Evolutionary conservation across 2,797 vertebrate genomes (phyloP).

Genomic region (Tinamus major): DNA sequence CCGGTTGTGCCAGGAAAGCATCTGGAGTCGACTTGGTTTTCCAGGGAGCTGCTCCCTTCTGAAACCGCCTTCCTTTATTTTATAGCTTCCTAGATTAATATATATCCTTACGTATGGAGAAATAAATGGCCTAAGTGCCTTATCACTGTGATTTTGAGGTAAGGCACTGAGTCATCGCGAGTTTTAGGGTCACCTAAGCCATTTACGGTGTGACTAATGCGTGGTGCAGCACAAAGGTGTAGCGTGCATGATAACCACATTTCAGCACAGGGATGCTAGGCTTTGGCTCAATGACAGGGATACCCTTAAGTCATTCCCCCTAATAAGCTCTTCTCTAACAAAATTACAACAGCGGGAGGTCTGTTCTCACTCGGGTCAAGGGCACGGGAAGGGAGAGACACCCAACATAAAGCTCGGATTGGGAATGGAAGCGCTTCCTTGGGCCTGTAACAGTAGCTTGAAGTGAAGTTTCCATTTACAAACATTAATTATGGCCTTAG

Average conservation of each 20-base stretch:
- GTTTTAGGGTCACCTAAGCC: rapidly evolving
- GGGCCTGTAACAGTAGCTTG: background rate
- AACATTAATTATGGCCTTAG: background rate
- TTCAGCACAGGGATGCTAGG: background rate
- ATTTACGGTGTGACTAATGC: rapidly evolving
- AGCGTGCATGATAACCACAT: background rate
- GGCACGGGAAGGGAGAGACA: background rate
- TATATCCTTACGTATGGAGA: background rate
- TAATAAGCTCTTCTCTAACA: conserved; percentile 19
- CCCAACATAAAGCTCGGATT: background rate
- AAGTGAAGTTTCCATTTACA: background rate
- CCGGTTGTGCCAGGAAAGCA: background rate
- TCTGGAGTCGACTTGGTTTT: background rate
- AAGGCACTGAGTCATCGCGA: background rate
- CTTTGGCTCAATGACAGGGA: background rate
- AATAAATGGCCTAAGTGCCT: background rate
- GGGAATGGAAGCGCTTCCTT: background rate
- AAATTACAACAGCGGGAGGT: background rate
- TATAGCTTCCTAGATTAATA: background rate
- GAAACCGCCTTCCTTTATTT: background rate
- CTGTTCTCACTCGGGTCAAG: conserved; percentile 19
- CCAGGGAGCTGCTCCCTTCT: background rate
- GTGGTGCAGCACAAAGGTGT: rapidly evolving
- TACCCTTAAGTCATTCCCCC: conserved; percentile 35
- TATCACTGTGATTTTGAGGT: background rate